Conservation (phyloP, 2,888 invertebrate species). For the Polymixis flavicincta region DNA sequence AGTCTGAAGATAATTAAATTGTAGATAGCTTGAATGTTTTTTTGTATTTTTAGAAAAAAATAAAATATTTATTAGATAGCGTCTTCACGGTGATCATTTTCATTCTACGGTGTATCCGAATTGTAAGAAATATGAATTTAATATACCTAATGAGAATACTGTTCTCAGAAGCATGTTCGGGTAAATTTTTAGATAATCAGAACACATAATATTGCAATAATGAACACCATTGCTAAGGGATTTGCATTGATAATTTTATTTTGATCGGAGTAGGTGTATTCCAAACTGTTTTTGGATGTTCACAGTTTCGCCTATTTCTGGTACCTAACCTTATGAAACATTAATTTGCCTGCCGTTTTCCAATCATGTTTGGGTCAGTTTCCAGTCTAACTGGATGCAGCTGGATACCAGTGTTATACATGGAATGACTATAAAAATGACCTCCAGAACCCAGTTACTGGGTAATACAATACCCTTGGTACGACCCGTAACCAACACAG, state of each 20-base stretch:
- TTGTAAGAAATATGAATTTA: neutral
- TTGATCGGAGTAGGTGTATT: neutral
- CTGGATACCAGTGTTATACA: neutral
- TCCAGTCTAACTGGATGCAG: neutral
- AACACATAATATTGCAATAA: neutral
- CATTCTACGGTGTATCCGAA: neutral
- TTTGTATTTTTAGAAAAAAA: neutral
- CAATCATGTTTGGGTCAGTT: neutral
- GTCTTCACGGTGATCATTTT: neutral
- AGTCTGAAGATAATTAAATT: slow-evolving; percentile 23
- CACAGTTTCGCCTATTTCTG: neutral
- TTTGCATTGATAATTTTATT: neutral
- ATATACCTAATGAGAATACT: neutral
- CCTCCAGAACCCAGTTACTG: neutral
- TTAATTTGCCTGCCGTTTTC: neutral
- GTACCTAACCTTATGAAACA: too few relatives aligned
- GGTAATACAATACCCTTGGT: neutral
- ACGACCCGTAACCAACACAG: too few relatives aligned
- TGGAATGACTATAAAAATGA: too few relatives aligned
- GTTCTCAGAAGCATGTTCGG: neutral
- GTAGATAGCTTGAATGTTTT: slow-evolving; percentile 17
- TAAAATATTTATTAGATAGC: neutral
- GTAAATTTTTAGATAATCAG: neutral
- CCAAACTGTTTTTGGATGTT: neutral
- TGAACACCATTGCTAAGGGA: neutral